Evolutionary conservation across 1,140 invertebrate species (phyloP).

Genomic region (Drosophila sucinea): DNA sequence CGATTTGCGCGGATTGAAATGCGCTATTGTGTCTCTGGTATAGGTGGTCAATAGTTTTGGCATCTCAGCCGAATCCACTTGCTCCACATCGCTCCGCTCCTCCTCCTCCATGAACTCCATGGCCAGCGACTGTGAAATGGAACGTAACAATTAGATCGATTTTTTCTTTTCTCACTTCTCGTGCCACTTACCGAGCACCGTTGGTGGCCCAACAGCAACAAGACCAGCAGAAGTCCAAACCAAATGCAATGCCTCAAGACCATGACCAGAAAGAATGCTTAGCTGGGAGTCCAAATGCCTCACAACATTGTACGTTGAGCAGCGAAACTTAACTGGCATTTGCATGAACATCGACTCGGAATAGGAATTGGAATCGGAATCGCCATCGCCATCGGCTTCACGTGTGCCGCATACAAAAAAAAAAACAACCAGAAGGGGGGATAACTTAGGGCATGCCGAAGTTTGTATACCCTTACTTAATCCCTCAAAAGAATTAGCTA

Average conservation of each 20-base stretch:
- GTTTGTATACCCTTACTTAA: too few relatives aligned
- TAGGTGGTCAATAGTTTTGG: constrained; percentile 50
- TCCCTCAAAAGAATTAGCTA: too few relatives aligned
- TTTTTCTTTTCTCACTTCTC: too few relatives aligned
- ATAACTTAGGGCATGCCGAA: too few relatives aligned
- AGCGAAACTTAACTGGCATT: constrained; percentile 54
- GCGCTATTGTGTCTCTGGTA: constrained; percentile 58
- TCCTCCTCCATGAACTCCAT: constrained; percentile 65
- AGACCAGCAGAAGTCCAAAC: background rate
- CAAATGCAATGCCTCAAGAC: background rate
- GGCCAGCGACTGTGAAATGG: constrained; percentile 22
- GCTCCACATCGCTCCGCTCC: constrained; percentile 20
- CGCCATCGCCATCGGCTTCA: constrained; percentile 33
- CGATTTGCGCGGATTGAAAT: constrained; percentile 58
- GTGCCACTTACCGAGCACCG: too few relatives aligned
- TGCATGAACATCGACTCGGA: constrained; percentile 25
- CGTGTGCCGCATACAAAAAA: constrained; percentile 63
- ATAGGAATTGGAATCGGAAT: constrained; percentile 23
- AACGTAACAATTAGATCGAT: background rate
- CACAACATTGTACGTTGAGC: constrained; percentile 72
- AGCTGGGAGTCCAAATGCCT: constrained; percentile 17
- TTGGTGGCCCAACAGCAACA: background rate
- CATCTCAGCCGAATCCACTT: constrained; percentile 48
- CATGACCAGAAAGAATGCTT: constrained; percentile 28
- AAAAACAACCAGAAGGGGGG: background rate